Conservation (phyloP, 2,113 vertebrate species). For the Ammospiza caudacuta region DNA sequence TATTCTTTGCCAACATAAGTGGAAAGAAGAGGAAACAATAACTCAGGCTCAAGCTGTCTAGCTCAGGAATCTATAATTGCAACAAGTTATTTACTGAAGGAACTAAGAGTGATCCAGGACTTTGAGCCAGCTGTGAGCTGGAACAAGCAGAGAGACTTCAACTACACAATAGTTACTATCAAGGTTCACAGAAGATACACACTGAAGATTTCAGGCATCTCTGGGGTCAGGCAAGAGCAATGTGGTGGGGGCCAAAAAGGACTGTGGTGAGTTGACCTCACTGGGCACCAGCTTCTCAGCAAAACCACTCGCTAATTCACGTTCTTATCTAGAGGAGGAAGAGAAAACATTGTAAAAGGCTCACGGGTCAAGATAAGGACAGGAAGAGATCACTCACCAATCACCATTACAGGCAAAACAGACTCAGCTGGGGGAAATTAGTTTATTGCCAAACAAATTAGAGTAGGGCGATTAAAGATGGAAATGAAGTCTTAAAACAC, state of each 20-base stretch:
- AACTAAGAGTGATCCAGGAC: not conserved
- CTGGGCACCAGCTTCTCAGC: not conserved
- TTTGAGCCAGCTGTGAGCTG: accelerated
- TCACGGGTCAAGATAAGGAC: not conserved
- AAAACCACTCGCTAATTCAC: not conserved
- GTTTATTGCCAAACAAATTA: not conserved
- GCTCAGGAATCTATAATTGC: not conserved
- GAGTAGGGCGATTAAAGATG: not conserved
- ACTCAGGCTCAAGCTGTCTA: not conserved
- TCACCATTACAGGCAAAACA: not conserved
- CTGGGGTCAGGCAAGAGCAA: not conserved
- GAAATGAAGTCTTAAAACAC: not conserved
- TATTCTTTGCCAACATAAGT: not conserved
- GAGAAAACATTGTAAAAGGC: not conserved
- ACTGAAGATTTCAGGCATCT: not conserved
- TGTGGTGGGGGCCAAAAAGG: not conserved
- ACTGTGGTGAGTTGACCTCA: not conserved
- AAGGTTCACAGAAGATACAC: not conserved
- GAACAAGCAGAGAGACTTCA: not conserved
- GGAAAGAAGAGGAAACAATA: not conserved
- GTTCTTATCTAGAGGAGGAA: not conserved
- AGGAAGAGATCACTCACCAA: not conserved
- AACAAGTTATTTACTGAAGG: not conserved
- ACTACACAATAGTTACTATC: not conserved
- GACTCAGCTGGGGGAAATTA: not conserved